Evolutionary conservation across 2,797 vertebrate genomes (phyloP).

Genomic region (Anabas testudineus): DNA sequence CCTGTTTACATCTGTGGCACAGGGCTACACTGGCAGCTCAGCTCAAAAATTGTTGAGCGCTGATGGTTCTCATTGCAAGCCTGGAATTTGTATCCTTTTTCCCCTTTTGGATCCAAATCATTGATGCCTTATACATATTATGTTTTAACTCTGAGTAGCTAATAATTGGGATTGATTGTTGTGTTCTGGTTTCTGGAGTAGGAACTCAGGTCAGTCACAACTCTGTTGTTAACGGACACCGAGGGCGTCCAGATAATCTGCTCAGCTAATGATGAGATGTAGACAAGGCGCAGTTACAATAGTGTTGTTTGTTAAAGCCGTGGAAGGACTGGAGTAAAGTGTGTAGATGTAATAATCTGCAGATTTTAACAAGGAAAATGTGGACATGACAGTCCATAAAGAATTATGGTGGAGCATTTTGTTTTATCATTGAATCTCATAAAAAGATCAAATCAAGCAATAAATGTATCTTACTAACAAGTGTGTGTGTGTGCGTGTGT

Average conservation of each 20-base stretch:
- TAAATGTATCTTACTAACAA: no score
- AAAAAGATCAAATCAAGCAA: neutral
- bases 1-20: conserved; percentile 39
- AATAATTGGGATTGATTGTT: conserved; percentile 59
- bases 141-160: conserved; percentile 42
- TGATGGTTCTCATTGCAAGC: conserved; percentile 44
- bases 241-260: conserved; percentile 33
- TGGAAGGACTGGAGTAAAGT: neutral
- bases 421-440: neutral
- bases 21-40: conserved; percentile 49
- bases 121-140: conserved; percentile 40
- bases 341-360: neutral
- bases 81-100: conserved; percentile 41
- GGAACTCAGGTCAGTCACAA: conserved; percentile 26
- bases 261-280: conserved; percentile 27
- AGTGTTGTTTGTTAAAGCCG: no score
- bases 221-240: conserved; percentile 22
- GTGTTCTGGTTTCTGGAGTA: conserved; percentile 38
- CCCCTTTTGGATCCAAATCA: conserved; percentile 34
- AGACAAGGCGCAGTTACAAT: neutral
- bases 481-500: neutral
- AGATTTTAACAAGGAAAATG: neutral
- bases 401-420: no score
- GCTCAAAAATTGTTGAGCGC: conserved; percentile 43
- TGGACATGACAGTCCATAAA: neutral